phyloP scores from a whole-genome alignment of 1,140 invertebrate species.

The Arion vulgaris region DNA sequence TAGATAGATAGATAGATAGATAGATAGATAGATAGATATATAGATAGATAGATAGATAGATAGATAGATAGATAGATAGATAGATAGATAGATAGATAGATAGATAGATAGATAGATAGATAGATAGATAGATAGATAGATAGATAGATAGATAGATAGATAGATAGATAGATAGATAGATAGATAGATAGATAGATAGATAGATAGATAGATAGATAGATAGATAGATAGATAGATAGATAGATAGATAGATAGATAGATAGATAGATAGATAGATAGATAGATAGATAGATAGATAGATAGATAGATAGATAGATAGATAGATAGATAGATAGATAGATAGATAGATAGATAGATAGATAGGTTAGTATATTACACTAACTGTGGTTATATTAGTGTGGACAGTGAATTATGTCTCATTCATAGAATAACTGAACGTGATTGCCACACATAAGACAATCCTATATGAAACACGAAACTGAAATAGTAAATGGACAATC shows the following conservation, averaged over 20 bases:
- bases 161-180: slow-evolving; percentile 22
- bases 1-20: slow-evolving; percentile 22
- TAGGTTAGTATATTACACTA: not conserved
- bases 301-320: slow-evolving; percentile 35
- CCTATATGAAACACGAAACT: too few species aligned
- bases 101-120: slow-evolving; percentile 22
- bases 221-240: slow-evolving; percentile 20
- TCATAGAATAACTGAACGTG: too few species aligned
- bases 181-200: slow-evolving; percentile 22
- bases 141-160: slow-evolving; percentile 23
- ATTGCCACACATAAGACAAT: too few species aligned
- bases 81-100: slow-evolving; percentile 22
- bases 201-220: slow-evolving; percentile 22
- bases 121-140: slow-evolving; percentile 22
- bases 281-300: slow-evolving; percentile 34
- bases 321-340: slow-evolving; percentile 35
- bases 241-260: slow-evolving; percentile 26
- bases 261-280: slow-evolving; percentile 30
- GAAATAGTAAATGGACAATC: too few species aligned
- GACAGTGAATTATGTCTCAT: too few species aligned
- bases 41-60: slow-evolving; percentile 22
- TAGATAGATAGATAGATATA: slow-evolving; percentile 22
- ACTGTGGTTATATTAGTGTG: too few species aligned
- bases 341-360: slow-evolving; percentile 35
- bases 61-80: slow-evolving; percentile 22